Base-by-base conservation (phyloP, 2,113 vertebrate genomes). In the Acanthochromis polyacanthus region DNA sequence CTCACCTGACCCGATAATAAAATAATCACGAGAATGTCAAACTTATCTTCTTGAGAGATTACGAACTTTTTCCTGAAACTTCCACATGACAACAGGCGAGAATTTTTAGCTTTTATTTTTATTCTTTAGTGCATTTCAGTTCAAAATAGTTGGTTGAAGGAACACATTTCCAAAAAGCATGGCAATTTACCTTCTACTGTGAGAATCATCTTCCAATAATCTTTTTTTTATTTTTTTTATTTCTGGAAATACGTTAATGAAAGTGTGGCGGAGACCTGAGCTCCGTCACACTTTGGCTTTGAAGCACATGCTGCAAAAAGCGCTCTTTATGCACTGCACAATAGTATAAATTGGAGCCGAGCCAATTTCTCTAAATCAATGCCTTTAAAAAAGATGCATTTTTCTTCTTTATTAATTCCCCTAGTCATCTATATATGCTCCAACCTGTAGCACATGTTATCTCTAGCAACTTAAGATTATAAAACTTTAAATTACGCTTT, bases 221-320 rank as follows among this genome's bases (percentile, higher is more conserved):
- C 95, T 95, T 97, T 96, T 96, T 93, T 95, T 96, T 96, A 4
- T 1, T 30, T 30, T 30, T 4, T 5, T 5, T 30, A 30, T 30
- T 30, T 30, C 5, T 30, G 32, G 32, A 95, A 95, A 97, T 96
- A 96, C 95, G 95, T 95, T 95, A 94, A 46, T 79, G 50, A 91
- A 96, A 94, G 94, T 95, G 96, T 86, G 80, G 75, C 46, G 56
- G 95, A 95, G 95, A 94, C 93, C 95, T 95, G 40, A 96, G 94
- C 95, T 95, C 94, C 10, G 32, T 94, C 93, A 95, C 96, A 95
- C 94, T 96, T 95, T 92, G 7, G 94, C 91, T 95, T 95, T 95
- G 94, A 95, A 96, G 95, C 95, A 96, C 96, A 97, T 98, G 97
- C 96, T 96, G 96, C 93, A 95, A 89, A 36, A 96, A 95, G 94